Evolutionary conservation across 1,140 invertebrate genomes (phyloP).

Genomic region (Drosophila ercepeae): DNA sequence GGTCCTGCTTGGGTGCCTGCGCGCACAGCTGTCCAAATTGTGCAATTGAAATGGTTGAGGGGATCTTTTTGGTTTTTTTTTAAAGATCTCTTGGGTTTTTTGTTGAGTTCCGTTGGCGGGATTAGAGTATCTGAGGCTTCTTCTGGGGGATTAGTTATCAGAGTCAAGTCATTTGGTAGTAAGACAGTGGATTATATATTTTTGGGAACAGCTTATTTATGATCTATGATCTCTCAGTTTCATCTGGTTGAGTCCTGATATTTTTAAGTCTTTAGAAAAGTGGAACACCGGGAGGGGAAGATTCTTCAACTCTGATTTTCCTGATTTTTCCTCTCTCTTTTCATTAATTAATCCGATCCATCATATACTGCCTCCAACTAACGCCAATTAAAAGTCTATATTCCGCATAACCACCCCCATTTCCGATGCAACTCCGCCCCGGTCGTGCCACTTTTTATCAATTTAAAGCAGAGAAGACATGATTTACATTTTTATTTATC

Average conservation of each 20-base stretch:
- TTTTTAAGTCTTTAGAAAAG: background rate
- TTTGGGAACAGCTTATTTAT: background rate
- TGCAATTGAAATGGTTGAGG: slow-evolving; percentile 36
- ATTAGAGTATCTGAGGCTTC: slow-evolving; percentile 11
- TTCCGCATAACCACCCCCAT: slow-evolving; percentile 13
- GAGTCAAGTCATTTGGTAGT: slow-evolving; percentile 30
- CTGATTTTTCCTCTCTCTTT: background rate
- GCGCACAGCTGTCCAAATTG: slow-evolving; percentile 66
- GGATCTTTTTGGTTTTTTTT: background rate
- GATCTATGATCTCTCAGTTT: background rate
- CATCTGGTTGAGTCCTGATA: background rate
- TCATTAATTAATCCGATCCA: slow-evolving; percentile 28
- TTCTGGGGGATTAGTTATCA: slow-evolving; percentile 2
- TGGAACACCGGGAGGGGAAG: too few relatives aligned
- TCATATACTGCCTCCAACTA: slow-evolving; percentile 13
- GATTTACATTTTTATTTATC: slow-evolving; percentile 51
- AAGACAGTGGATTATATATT: background rate
- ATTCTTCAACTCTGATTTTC: background rate
- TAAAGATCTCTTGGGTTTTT: background rate
- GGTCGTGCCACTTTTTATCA: slow-evolving; percentile 32
- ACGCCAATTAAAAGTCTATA: slow-evolving; percentile 44
- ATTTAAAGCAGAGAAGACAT: slow-evolving; percentile 41
- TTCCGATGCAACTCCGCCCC: slow-evolving; percentile 24
- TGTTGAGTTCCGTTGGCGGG: slow-evolving; percentile 7
- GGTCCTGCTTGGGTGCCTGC: slow-evolving; percentile 44